Base-by-base conservation (phyloP, 1,140 invertebrate species). In the Drosophila ercepeae region DNA sequence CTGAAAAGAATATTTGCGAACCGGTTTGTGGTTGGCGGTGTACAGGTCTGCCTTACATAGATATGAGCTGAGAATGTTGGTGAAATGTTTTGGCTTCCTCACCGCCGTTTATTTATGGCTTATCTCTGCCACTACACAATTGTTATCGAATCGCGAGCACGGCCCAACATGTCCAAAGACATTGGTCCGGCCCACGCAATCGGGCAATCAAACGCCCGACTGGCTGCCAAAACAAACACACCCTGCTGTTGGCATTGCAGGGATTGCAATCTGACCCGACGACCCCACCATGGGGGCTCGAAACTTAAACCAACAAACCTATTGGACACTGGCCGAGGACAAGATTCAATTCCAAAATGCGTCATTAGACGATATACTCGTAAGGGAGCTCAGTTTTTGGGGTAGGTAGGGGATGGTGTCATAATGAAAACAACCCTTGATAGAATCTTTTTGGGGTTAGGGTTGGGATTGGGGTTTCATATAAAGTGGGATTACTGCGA, bases 31-130 rank as follows among this genome's bases (percentile, higher is more conserved):
- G 36, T 34, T 50, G 51, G 52, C 32, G 36, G 4, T n/a, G 13
- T 41, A 48, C 57, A 48, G 60, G 58, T 48, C 29, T 49, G 70
- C 48, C 44, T 63, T 61, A 68, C 57, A 59, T 49, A 67, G 60
- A 67, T 67, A 53, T 65, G 63, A n/a, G 9, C 9, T 39, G 27
- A 0, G 27, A 44, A 52, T 34, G 27, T 64, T 50, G 36, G 59
- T 14, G 36, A 67, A 67, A 65, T 65, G 46, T 64, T 36, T 44
- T n/a, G n/a, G n/a, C n/a, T 55, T 75, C 64, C 58, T 51, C 48
- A 13, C 29, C 54, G 19, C 19, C 70, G 57, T 69, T 79, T 79
- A 72, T 81, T 84, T 76, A 84, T 79, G 67, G 75, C 76, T 86
- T 86, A 86, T 86, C 81, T 84, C 49, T 34, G 60, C 25, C 39